Percentiles rank a stretch among this genome's conserved stretches.
phyloP scores from a whole-genome alignment of 2,888 invertebrate genomes.

The Neocrepidodera transversa region DNA sequence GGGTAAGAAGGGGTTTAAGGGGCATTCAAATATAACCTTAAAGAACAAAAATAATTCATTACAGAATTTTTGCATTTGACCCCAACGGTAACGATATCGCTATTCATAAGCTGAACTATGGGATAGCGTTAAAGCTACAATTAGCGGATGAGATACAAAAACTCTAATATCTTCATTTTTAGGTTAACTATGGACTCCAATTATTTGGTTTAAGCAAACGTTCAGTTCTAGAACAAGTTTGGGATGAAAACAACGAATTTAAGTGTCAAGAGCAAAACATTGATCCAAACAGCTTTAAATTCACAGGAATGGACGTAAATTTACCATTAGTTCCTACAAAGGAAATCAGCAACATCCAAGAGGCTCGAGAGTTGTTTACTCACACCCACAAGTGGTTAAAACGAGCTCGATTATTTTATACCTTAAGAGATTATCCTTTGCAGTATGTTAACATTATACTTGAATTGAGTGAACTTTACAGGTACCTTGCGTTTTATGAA shows the following conservation, averaged over 20 bases:
- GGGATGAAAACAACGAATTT: constrained; percentile 37
- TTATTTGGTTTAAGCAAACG: constrained; percentile 67
- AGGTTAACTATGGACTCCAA: constrained; percentile 64
- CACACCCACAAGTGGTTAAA: constrained; percentile 68
- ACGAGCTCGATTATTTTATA: constrained; percentile 66
- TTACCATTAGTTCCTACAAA: constrained; percentile 47
- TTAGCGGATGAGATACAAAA: too few relatives aligned
- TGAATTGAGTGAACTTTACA: constrained; percentile 71
- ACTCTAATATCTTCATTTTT: too few relatives aligned
- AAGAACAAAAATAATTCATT: too few relatives aligned
- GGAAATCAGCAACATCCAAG: constrained; percentile 58
- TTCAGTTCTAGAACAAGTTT: constrained; percentile 50
- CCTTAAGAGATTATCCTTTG: constrained; percentile 65
- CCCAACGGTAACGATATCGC: too few relatives aligned
- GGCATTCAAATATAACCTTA: too few relatives aligned
- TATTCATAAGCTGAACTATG: too few relatives aligned
- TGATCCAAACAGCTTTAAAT: constrained; percentile 30
- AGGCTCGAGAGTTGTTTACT: constrained; percentile 65
- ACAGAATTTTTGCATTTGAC: too few relatives aligned
- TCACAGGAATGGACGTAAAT: constrained; percentile 44
- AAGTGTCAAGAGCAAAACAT: constrained; percentile 8
- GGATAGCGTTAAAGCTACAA: too few relatives aligned
- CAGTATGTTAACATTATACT: constrained; percentile 68
- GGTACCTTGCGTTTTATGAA: constrained; percentile 76
- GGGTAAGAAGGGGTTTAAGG: too few relatives aligned